Evolutionary conservation across 2,113 vertebrate genomes (phyloP).

Genomic region (Ardeotis arabs): DNA sequence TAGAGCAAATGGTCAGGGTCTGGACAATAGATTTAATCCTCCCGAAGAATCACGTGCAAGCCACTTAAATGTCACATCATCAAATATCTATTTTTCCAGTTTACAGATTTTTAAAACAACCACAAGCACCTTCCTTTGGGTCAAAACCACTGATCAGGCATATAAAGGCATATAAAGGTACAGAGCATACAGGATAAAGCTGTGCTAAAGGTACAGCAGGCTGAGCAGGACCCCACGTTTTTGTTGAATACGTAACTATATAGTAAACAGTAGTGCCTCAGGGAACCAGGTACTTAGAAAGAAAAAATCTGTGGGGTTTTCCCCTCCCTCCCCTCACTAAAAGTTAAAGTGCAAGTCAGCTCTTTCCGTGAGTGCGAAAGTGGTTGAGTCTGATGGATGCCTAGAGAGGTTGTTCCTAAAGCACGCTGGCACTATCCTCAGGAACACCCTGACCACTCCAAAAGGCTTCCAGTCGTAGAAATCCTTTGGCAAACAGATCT

Average conservation of each 20-base stretch:
- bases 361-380: background rate
- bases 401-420: background rate
- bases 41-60: background rate
- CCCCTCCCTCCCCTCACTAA: background rate
- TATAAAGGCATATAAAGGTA: background rate
- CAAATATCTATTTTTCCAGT: background rate
- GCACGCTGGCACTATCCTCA: background rate
- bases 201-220: background rate
- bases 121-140: background rate
- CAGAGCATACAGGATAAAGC: background rate
- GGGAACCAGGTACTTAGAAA: background rate
- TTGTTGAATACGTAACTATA: background rate
- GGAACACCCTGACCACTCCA: background rate
- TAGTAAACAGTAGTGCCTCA: background rate
- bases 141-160: background rate
- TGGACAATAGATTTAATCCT: background rate
- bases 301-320: background rate
- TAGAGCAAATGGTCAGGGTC: background rate
- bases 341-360: background rate
- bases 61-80: background rate
- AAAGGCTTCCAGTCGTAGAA: background rate
- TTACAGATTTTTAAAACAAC: background rate
- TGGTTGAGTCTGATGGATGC: background rate
- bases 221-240: background rate
- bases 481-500: background rate